Conservation (phyloP, 2,113 vertebrate genomes). For the Mus pahari region DNA sequence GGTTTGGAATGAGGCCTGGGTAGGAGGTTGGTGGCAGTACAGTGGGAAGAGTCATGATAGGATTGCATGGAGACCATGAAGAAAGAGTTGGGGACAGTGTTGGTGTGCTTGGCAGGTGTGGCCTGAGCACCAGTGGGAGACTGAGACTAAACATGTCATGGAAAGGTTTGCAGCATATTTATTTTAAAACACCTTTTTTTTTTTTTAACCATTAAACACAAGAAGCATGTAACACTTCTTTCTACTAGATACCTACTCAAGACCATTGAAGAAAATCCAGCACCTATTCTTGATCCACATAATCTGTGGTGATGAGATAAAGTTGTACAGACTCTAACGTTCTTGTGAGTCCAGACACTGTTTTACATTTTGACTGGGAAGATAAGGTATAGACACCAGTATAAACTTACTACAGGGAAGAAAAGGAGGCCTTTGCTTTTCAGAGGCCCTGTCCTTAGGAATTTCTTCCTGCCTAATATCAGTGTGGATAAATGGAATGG, state of each 20-base stretch:
- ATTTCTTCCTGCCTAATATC: not conserved
- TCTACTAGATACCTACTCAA: not conserved
- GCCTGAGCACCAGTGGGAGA: not conserved
- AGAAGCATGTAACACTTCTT: not conserved
- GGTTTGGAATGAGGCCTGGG: not conserved
- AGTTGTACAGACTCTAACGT: not conserved
- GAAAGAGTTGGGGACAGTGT: not conserved
- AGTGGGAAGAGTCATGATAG: no score
- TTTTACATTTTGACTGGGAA: not conserved
- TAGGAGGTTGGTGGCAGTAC: fast-evolving
- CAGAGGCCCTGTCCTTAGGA: not conserved
- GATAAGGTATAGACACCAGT: not conserved
- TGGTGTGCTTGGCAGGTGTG: not conserved
- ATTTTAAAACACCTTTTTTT: slow-evolving; percentile 27
- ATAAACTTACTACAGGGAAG: not conserved
- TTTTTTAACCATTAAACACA: not conserved
- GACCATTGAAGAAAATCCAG: not conserved
- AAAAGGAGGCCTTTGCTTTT: not conserved
- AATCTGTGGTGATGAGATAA: not conserved
- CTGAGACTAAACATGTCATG: not conserved
- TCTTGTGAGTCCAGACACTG: not conserved
- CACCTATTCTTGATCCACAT: not conserved
- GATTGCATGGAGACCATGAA: fast-evolving
- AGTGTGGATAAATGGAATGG: not conserved
- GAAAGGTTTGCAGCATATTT: not conserved